Evolutionary conservation across 23 tunicate species (phyloP), one percentile per base, ranked within the genome.

Genomic region (Ciona savignyi): DNA sequence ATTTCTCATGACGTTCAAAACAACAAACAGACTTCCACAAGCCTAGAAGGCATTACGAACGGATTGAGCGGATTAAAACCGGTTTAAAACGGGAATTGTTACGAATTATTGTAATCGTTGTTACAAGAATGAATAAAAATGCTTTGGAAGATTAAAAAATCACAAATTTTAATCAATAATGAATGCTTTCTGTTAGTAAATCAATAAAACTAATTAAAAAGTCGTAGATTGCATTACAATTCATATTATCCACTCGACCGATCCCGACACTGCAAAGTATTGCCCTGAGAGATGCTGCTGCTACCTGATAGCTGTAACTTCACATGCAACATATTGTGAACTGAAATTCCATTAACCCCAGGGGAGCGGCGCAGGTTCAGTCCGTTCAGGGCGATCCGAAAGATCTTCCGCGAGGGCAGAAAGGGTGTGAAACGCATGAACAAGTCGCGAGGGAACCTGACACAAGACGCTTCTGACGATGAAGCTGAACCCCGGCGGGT

Each of bases 331-430:
- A 6, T 9, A 42, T 9, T 15, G 56, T 42, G 9, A 42, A 42
- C 56, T 15, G 11, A 15, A 42, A 42, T 42, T 42, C 56, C 9
- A 42, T 6, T 42, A 6, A 6, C 15, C 56, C 56, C 56, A 42
- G 56, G 56, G 56, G 56, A 42, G 56, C 56, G 56, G 15, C 56
- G 56, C 56, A 42, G 56, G 56, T 42, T 42, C 56, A 42, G 56
- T 42, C 56, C 56, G 56, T 42, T 42, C 15, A 42, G 56, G 15
- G 56, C 56, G 56, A 42, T 42, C 15, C 56, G 56, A 15, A 42
- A 42, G 15, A 42, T 42, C 9, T 42, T 42, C 15, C 56, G 56
- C 15, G 56, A 42, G 9, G 56, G 56, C 9, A 42, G 56, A 15
- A 42, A 42, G 15, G 15, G 56, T 6, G 56, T 9, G 56, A 42